A percentile compares a stretch with the other conserved stretches of the same genome.
Conservation (phyloP, 2,797 vertebrate genomes). For the Chloroceryle amazona region DNA sequence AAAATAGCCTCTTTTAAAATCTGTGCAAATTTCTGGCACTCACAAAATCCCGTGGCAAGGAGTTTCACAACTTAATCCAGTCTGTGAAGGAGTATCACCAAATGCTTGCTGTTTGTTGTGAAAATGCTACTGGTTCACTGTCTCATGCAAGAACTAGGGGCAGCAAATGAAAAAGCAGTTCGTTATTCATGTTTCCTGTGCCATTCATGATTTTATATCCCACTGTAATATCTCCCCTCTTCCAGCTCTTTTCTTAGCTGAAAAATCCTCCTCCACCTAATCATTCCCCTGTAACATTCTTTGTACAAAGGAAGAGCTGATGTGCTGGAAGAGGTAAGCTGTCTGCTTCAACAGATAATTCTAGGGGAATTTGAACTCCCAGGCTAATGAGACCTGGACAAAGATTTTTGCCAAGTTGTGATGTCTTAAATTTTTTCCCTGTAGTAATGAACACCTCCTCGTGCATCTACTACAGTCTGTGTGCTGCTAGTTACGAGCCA, state of each 20-base stretch:
- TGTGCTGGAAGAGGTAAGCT: neutral
- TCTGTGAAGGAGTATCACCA: neutral
- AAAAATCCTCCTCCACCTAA: neutral
- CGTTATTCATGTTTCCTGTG: neutral
- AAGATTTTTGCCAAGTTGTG: slow-evolving; percentile 47
- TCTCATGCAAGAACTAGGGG: neutral
- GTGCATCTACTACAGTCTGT: neutral
- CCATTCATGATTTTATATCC: neutral
- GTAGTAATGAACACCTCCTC: neutral
- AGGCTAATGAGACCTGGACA: slow-evolving; percentile 43
- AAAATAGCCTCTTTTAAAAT: neutral
- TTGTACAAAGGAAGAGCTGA: neutral
- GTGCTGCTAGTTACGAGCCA: neutral
- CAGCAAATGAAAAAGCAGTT: neutral
- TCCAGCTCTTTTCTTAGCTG: neutral
- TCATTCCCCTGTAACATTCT: neutral
- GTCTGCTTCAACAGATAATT: slow-evolving; percentile 29
- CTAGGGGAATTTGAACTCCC: slow-evolving; percentile 8
- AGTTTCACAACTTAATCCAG: neutral
- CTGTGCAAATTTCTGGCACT: neutral
- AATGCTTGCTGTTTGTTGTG: neutral
- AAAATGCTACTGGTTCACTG: neutral
- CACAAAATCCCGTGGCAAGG: neutral
- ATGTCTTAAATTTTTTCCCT: slow-evolving; percentile 38
- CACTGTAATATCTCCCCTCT: neutral